Percentiles rank a stretch among this genome's conserved stretches.
phyloP scores from a whole-genome alignment of 2,797 vertebrate genomes.

The Leptatherina wallacei region DNA sequence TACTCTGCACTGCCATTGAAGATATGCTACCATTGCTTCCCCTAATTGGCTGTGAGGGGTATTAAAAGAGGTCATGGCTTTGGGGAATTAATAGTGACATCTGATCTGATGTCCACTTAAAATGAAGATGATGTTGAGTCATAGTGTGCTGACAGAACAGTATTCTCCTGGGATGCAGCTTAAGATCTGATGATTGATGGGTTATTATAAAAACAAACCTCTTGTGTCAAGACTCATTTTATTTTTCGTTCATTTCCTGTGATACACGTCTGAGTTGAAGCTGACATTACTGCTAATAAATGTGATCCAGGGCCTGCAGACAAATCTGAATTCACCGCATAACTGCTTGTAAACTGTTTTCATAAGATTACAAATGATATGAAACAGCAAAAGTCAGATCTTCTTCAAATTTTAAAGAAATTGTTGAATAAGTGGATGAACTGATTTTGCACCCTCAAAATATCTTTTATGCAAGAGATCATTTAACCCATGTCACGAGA shows the following conservation, averaged over 20 bases:
- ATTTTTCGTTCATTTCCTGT: slow-evolving; percentile 13
- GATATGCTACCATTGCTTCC: slow-evolving; percentile 57
- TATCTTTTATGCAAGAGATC: no score
- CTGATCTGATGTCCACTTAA: slow-evolving; percentile 86
- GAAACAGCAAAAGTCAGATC: not conserved
- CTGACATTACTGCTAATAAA: not conserved
- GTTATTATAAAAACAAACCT: slow-evolving; percentile 64
- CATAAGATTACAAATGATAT: not conserved
- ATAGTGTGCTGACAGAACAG: slow-evolving; percentile 48
- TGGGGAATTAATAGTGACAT: slow-evolving; percentile 83
- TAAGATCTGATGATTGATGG: slow-evolving; percentile 72
- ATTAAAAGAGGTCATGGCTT: slow-evolving; percentile 72
- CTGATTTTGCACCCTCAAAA: no score
- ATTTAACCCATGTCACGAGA: no score
- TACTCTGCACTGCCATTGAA: slow-evolving; percentile 62
- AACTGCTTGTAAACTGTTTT: not conserved
- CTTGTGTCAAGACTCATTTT: slow-evolving; percentile 37
- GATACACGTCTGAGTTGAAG: not conserved
- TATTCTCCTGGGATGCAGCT: slow-evolving; percentile 53
- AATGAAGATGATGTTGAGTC: slow-evolving; percentile 77
- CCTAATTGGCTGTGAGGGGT: slow-evolving; percentile 85
- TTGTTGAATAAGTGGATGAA: no score
- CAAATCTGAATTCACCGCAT: not conserved
- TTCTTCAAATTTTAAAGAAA: no score
- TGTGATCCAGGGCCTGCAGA: no score